Conservation (phyloP, 2,888 invertebrate genomes). For the Rhagonycha fulva region DNA sequence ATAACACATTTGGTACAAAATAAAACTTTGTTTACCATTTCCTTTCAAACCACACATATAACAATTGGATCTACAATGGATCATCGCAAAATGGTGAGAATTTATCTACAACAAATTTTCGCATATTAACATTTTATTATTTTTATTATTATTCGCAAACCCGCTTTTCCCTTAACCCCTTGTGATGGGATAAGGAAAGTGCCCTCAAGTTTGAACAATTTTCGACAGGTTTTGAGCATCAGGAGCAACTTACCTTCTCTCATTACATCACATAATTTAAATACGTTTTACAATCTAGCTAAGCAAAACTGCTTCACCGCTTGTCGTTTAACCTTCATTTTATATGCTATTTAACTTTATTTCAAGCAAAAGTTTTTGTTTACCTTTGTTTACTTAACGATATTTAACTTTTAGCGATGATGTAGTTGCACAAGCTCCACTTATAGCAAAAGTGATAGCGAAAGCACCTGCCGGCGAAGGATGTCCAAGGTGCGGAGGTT, state of each 20-base stretch:
- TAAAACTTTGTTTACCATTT: slow-evolving; percentile 12
- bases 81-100: slow-evolving; percentile 47
- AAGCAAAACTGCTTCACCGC: slow-evolving; percentile 42
- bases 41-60: slow-evolving; percentile 13
- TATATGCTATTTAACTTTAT: slow-evolving; percentile 19
- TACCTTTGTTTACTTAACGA: not conserved
- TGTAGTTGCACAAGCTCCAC: slow-evolving; percentile 39
- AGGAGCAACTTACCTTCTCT: slow-evolving; percentile 55
- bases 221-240: slow-evolving; percentile 38
- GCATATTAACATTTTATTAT: slow-evolving; percentile 42
- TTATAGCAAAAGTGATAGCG: slow-evolving; percentile 67
- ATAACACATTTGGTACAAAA: slow-evolving; percentile 17
- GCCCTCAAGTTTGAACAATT: slow-evolving; percentile 60
- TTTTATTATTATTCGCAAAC: slow-evolving; percentile 39
- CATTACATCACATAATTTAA: slow-evolving; percentile 46
- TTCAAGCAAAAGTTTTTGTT: not conserved
- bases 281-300: slow-evolving; percentile 27
- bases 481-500: slow-evolving; percentile 88
- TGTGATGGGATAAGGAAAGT: slow-evolving; percentile 79
- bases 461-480: slow-evolving; percentile 85
- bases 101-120: slow-evolving; percentile 38
- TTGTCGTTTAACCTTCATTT: slow-evolving; percentile 30
- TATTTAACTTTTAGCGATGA: slow-evolving; percentile 21
- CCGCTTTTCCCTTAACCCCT: slow-evolving; percentile 50
- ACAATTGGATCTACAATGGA: slow-evolving; percentile 12